Base-by-base conservation (phyloP, 1,140 invertebrate species). In the Drosophila neocordata region DNA sequence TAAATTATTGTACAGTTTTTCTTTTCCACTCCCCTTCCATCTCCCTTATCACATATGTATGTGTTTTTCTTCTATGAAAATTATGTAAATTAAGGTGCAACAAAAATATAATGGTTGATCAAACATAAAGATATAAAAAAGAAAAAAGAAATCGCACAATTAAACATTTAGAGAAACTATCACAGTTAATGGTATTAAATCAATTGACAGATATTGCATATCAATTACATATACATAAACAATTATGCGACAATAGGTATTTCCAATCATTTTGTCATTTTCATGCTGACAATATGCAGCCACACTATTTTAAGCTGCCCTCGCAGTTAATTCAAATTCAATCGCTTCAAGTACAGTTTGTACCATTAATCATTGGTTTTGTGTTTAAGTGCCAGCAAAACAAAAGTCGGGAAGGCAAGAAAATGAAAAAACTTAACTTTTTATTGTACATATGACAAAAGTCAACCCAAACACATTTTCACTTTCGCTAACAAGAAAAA, bases 1-100 rank as follows among this genome's bases (percentile, higher is more conserved):
- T 83, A 84, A 85, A 85, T 83, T 80, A 88, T 85, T 85, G 80
- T 88, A 72, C 41, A 48, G 20, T 20, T 48, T 48, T 48, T 20
- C n/a, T 38, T 13, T 38, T 13, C 11, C 12, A 24, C 22, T 24
- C 22, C 22, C 22, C 22, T 24, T 4, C 22, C 22, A n/a, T n/a
- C 22, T 4, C 2, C 22, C 22, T 2, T 24, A 24, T 24, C 37
- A 81, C 72, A 77, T 80, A 65, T 79, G 77, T 76, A 77, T 80
- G 65, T 79, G 77, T 85, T 66, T 73, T 61, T 38, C 13, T 62
- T 31, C 38, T 22, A 38, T 44, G 53, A 68, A 68, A 55, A 62
- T 59, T 58, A 73, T 52, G 56, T 53, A 66, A 85, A 72, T 82
- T 81, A 59, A 71, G 77, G 64, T 65, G 18, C 59, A 41, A 11